phyloP scores from a whole-genome alignment of 1,140 invertebrate species.

The Dendrolimus punctatus region DNA sequence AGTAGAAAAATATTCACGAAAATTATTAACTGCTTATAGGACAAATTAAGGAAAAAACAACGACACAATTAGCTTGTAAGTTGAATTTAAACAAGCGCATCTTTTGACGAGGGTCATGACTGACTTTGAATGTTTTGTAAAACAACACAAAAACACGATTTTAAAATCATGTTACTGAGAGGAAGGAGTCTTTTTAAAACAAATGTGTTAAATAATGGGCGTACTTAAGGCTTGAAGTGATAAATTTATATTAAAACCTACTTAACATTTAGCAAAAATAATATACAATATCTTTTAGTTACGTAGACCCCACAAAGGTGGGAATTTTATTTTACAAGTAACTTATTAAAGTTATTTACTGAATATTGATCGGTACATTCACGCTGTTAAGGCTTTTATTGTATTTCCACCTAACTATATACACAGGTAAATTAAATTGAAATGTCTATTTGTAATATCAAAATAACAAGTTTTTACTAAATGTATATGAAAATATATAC shows the following conservation, averaged over 20 bases:
- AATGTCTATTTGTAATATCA: no score
- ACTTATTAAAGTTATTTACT: neutral
- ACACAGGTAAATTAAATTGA: no score
- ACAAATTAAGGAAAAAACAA: no score
- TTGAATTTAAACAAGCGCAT: constrained; percentile 16
- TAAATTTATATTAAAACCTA: constrained; percentile 1
- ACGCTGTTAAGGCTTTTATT: neutral
- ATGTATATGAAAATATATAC: no score
- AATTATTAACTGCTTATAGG: no score
- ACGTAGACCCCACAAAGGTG: no score
- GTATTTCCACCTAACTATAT: no score
- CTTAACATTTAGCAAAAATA: constrained; percentile 7
- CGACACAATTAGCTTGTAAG: constrained; percentile 7
- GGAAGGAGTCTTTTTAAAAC: constrained; percentile 16
- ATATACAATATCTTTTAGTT: no score
- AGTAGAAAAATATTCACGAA: no score
- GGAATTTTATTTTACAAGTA: neutral
- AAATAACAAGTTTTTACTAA: no score
- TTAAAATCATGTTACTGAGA: constrained; percentile 26
- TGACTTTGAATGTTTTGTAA: constrained; percentile 39
- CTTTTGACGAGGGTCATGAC: constrained; percentile 30
- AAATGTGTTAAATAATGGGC: no score
- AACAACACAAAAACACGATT: constrained; percentile 36
- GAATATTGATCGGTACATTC: neutral
- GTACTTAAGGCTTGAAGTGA: no score